Evolutionary conservation across 1,140 invertebrate species (phyloP).

Genomic region (Pararge aegeria): DNA sequence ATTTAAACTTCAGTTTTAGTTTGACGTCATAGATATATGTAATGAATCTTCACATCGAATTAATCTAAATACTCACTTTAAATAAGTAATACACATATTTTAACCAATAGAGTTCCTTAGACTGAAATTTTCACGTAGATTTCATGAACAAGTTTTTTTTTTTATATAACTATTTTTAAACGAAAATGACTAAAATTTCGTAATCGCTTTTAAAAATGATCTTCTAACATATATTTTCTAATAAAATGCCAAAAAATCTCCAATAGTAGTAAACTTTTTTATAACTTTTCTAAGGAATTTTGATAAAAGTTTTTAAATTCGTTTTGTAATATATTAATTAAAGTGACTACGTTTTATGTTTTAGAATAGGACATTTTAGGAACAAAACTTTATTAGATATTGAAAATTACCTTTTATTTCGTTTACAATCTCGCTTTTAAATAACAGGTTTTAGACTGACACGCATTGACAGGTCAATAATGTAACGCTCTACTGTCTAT

Average conservation of each 20-base stretch:
- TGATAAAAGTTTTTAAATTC: background rate
- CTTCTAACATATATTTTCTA: background rate
- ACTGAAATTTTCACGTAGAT: no score
- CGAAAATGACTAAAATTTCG: background rate
- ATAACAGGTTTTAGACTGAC: no score
- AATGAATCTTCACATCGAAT: slow-evolving; percentile 3
- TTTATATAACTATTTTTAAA: background rate
- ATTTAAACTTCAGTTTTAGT: background rate
- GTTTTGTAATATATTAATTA: slow-evolving; percentile 2
- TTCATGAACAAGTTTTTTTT: no score
- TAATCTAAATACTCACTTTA: slow-evolving; percentile 5
- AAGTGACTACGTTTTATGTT: background rate
- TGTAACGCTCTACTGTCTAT: background rate
- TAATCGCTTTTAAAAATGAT: background rate
- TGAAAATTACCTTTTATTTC: no score
- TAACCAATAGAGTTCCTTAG: background rate
- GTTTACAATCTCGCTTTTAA: no score
- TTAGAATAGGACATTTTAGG: background rate
- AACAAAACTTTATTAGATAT: background rate
- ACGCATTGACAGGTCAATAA: no score
- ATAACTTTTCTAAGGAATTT: background rate
- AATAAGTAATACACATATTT: background rate
- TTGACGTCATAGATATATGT: background rate
- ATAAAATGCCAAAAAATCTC: slow-evolving; percentile 4
- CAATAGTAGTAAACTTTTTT: background rate